Evolutionary conservation across 2,888 invertebrate species (phyloP).

Genomic region (Escarpia spicata): DNA sequence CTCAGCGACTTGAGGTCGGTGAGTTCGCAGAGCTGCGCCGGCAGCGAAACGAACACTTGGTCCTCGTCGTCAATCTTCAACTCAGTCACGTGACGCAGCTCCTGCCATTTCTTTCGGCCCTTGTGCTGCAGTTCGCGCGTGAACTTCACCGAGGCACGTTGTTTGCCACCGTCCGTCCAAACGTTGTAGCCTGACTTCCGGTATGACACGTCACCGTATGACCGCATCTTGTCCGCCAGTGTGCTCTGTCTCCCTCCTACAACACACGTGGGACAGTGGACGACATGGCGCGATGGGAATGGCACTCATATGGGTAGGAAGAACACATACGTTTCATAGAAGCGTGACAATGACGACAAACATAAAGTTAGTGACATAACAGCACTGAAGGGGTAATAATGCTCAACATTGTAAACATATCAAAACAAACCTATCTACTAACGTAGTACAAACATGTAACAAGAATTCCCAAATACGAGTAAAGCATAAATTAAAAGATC

Average conservation of each 20-base stretch:
- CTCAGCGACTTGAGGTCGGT: not conserved
- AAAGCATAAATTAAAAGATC: not conserved
- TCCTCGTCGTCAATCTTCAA: conserved; percentile 1
- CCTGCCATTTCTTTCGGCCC: not conserved
- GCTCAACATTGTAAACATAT: no score
- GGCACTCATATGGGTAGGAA: not conserved
- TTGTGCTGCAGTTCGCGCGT: not conserved
- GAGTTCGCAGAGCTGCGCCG: not conserved
- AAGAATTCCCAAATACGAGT: not conserved
- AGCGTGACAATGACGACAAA: no score
- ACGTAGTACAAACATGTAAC: not conserved
- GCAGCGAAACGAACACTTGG: not conserved
- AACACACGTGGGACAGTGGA: conserved; percentile 57
- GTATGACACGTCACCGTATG: conserved; percentile 21
- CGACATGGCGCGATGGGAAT: conserved; percentile 42
- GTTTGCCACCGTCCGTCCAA: not conserved
- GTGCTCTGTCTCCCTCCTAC: conserved; percentile 50
- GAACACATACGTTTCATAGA: no score
- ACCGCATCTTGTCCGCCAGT: conserved; percentile 51
- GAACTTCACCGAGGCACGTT: not conserved
- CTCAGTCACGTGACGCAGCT: not conserved
- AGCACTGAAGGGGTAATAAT: no score
- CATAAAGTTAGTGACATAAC: no score
- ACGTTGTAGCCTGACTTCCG: conserved; percentile 17
- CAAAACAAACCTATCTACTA: no score